phyloP scores from a whole-genome alignment of 2,797 vertebrate genomes.

The Clamator glandarius region DNA sequence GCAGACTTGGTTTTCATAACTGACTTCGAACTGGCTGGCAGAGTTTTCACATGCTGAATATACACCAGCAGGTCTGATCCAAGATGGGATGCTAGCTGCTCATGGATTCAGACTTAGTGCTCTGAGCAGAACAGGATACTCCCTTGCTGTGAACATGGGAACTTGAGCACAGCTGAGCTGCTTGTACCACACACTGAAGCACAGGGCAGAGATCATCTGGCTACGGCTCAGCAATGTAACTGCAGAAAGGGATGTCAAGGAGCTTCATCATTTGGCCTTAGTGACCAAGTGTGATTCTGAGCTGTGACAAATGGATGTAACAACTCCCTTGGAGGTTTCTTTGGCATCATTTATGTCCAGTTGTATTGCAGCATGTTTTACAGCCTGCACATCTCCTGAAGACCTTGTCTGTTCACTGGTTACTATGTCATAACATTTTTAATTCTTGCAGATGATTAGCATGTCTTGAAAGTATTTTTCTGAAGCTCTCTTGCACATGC shows the following conservation, averaged over 20 bases:
- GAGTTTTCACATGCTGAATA: background rate
- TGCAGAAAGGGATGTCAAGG: background rate
- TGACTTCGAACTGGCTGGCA: background rate
- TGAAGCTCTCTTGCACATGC: conserved; percentile 8
- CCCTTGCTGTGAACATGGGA: background rate
- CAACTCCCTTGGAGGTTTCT: background rate
- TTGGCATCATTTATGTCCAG: background rate
- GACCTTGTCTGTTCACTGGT: background rate
- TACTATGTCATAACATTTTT: background rate
- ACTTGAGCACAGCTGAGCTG: background rate
- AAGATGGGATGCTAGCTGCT: background rate
- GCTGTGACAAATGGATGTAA: background rate
- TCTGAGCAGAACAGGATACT: background rate
- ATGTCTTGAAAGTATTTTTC: background rate
- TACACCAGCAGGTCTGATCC: background rate
- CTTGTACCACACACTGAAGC: background rate
- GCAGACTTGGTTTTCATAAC: background rate
- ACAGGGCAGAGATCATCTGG: background rate
- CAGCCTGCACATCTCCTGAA: background rate
- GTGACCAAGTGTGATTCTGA: background rate
- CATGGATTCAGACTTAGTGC: accelerated
- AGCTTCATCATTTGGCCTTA: background rate
- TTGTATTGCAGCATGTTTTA: background rate
- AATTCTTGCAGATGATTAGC: conserved; percentile 2
- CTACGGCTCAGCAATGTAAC: background rate